Evolutionary conservation across 1,140 invertebrate genomes (phyloP), one percentile per base, ranked within the genome.

Genomic region (Drosophila kikkawai): DNA sequence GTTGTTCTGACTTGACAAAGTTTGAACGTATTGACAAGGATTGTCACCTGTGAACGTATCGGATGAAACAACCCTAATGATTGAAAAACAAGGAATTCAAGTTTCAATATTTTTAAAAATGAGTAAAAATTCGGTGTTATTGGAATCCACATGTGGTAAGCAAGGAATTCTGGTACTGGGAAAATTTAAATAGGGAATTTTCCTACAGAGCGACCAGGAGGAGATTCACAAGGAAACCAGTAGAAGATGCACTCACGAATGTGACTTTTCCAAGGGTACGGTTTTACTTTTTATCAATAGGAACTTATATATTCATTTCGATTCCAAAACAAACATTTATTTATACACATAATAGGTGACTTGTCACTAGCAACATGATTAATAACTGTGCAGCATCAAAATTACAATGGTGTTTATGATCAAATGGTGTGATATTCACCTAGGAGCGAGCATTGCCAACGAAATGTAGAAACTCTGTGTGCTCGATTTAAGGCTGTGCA

Each of bases 401-500:
- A 53, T 12, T 34, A 29, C 3, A 36, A 13, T 17, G 3, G 32
- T 12, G 50, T 53, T 17, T 15, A 17, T 51, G 29, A 32, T 8
- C 7, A 53, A 53, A 34, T 19, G 7, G 32, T 34, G 12, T 36
- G 2, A 36, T 1, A 36, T 53, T 36, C 4, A 22, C 51, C 34
- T 37, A 55, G 51, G 51, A 37, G 51, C 51, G 51, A 55, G 51
- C 51, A 19, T 22, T 55, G 34, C 7, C 7, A 55, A 37, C 51
- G 8, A 37, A 3, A 37, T 37, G 19, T 55, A 37, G 4, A 36
- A 55, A 15, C 7, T 37, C 7, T 6, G 51, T 55, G 51, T 55
- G 51, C 51, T 55, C 51, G 51, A 55, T 55, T 55, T 37, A 55
- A 55, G 51, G 51, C 51, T 55, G 51, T 19, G 34, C 34, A 15